Percentiles rank a stretch among this genome's conserved stretches.
These are phyloP conservation scores for Antrozous pallidus DNA, from an alignment of 2,797 vertebrate genomes.

Conservation along the genomic window DNA sequence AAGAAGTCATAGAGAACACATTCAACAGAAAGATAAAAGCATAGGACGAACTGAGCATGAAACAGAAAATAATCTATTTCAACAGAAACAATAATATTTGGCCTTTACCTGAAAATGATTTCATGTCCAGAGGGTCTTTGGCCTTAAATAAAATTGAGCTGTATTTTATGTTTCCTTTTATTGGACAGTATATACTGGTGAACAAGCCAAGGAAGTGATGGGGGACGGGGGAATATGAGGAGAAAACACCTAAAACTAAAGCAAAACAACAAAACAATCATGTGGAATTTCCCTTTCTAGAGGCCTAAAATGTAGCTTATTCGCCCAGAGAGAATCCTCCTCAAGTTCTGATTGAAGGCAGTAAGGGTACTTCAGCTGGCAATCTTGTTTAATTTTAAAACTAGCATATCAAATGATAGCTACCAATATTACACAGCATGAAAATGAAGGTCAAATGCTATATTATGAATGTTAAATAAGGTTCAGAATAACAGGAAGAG, in stretches of 20 bases:
- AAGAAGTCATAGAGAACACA: background rate
- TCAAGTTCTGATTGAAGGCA: slow-evolving; percentile 80
- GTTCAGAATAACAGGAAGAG: background rate
- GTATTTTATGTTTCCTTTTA: slow-evolving; percentile 57
- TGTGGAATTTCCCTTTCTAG: slow-evolving; percentile 36
- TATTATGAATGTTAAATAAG: slow-evolving; percentile 66
- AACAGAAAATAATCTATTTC: slow-evolving; percentile 58
- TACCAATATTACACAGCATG: slow-evolving; percentile 66
- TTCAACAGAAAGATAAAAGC: slow-evolving; percentile 15
- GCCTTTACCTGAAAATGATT: slow-evolving; percentile 45
- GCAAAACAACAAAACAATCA: slow-evolving; percentile 24
- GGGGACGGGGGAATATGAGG: too few species aligned
- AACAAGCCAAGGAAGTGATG: slow-evolving; percentile 53
- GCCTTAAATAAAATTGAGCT: slow-evolving; percentile 41
- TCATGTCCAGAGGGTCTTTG: background rate
- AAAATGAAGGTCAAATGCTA: slow-evolving; percentile 78
- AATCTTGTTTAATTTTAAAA: slow-evolving; percentile 80
- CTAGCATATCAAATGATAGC: slow-evolving; percentile 74
- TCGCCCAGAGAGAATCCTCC: slow-evolving; percentile 65
- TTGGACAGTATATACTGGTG: slow-evolving; percentile 40
- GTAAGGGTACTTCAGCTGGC: slow-evolving; percentile 70
- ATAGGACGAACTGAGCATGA: slow-evolving; percentile 14
- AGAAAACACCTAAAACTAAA: background rate
- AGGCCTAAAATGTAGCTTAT: slow-evolving; percentile 49
- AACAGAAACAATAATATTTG: slow-evolving; percentile 13